Conservation (phyloP, 2,888 invertebrate species). For the Drosophila barbarae region DNA sequence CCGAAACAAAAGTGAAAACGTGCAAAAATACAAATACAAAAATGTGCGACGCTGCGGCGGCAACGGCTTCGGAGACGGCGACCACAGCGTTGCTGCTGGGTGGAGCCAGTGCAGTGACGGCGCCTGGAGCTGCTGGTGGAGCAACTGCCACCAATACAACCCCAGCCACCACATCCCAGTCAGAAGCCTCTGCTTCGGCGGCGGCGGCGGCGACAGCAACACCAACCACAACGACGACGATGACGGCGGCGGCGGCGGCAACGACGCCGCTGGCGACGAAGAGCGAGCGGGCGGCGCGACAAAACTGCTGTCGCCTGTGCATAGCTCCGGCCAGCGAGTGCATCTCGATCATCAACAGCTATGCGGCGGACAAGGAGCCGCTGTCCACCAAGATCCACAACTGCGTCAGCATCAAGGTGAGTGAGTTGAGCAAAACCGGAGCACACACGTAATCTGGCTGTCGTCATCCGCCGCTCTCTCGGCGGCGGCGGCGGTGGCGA, state of each 20-base stretch:
- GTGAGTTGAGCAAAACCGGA: conserved; percentile 43
- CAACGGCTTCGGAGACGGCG: conserved; percentile 25
- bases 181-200: conserved; percentile 15
- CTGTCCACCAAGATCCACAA: conserved; percentile 78
- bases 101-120: background rate
- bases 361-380: conserved; percentile 80
- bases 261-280: conserved; percentile 20
- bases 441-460: conserved; percentile 30
- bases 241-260: conserved; percentile 5
- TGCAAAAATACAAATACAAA: conserved; percentile 59
- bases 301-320: conserved; percentile 80
- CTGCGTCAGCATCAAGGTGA: conserved; percentile 80
- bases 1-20: conserved; percentile 71
- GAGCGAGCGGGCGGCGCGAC: conserved; percentile 68
- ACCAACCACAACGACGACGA: conserved; percentile 5
- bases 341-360: conserved; percentile 80
- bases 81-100: conserved; percentile 17
- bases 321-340: conserved; percentile 80
- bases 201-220: conserved; percentile 15
- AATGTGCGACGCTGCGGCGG: conserved; percentile 63
- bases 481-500: background rate
- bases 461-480: conserved; percentile 34
- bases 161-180: conserved; percentile 10
- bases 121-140: conserved; percentile 1
- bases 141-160: conserved; percentile 3